Evolutionary conservation across 2,888 invertebrate genomes (phyloP), one percentile per base, ranked within the genome.

Genomic region (Acanthosepion pharaonis): DNA sequence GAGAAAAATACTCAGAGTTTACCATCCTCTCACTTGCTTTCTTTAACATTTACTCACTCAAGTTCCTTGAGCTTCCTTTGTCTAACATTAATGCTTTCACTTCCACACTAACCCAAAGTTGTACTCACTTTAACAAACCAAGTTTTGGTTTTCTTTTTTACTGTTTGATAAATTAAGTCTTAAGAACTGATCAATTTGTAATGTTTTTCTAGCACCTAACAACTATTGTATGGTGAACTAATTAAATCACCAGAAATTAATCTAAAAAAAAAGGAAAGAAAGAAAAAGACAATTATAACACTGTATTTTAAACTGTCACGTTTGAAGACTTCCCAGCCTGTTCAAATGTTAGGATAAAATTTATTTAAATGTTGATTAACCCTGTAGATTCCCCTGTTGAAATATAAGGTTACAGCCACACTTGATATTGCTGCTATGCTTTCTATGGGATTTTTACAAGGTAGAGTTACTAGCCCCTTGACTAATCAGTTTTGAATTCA

Each of bases 91-190:
- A 28, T 49, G 49, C 53, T 51, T 42, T 53, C 53, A 93, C 93
- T 93, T 53, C 92, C 48, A 92, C 53, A 93, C 93, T 93, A 93
- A 93, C 93, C n/a, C 49, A 93, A 93, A 93, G 93, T 49, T 93
- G 93, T 93, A 93, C 93, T 93, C 93, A 93, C 49, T 93, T 53
- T 93, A 93, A 49, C 93, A 51, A 93, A 78, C 48, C 51, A 51
- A 49, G 49, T 51, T 93, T 49, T 49, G 78, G n/a, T 78, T n/a
- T 78, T 78, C 78, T 78, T 78, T 78, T 78, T 78, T 78, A n/a
- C n/a, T 78, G 78, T 78, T 78, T 78, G n/a, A 78, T 78, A 78
- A 33, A 2, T 33, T 78, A 78, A 78, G n/a, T 78, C 11, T 11
- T 78, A 78, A 33, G 59, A 59, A 23, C 20, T 59, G 23, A 59